Evolutionary conservation across 1,140 invertebrate species (phyloP).

Genomic region (Hormaphis cornu): DNA sequence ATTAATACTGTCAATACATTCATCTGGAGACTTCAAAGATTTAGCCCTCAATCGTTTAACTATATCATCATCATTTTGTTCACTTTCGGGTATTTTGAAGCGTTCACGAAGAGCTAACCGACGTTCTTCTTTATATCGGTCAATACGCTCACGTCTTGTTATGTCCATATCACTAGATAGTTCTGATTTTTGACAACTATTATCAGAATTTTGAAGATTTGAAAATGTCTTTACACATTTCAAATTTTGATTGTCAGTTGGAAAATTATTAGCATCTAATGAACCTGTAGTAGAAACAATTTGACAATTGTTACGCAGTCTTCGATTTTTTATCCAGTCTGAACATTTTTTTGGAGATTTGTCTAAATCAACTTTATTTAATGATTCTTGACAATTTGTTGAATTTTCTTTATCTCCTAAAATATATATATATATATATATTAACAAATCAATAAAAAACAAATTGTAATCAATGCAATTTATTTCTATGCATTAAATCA

Average conservation of each 20-base stretch:
- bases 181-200: slow-evolving; percentile 45
- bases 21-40: slow-evolving; percentile 57
- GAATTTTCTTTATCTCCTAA: slow-evolving; percentile 21
- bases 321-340: neutral
- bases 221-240: slow-evolving; percentile 42
- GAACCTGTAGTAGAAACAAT: slow-evolving; percentile 52
- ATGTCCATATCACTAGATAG: slow-evolving; percentile 42
- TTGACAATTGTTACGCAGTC: slow-evolving; percentile 12
- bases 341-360: neutral
- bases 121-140: slow-evolving; percentile 79
- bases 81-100: slow-evolving; percentile 27
- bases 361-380: neutral
- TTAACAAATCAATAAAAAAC: neutral
- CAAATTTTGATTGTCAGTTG: slow-evolving; percentile 37
- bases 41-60: slow-evolving; percentile 66
- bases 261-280: slow-evolving; percentile 47
- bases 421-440: neutral
- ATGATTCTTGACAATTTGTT: neutral
- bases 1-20: slow-evolving; percentile 22
- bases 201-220: slow-evolving; percentile 38
- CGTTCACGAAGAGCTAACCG: slow-evolving; percentile 66
- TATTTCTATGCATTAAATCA: no score
- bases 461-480: no score
- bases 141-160: slow-evolving; percentile 38
- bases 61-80: slow-evolving; percentile 1